Percentiles rank a stretch among this genome's conserved stretches.
These are phyloP conservation scores for Yponomeuta plumbellus DNA, from an alignment of 2,888 invertebrate species.

Conservation along the genomic window DNA sequence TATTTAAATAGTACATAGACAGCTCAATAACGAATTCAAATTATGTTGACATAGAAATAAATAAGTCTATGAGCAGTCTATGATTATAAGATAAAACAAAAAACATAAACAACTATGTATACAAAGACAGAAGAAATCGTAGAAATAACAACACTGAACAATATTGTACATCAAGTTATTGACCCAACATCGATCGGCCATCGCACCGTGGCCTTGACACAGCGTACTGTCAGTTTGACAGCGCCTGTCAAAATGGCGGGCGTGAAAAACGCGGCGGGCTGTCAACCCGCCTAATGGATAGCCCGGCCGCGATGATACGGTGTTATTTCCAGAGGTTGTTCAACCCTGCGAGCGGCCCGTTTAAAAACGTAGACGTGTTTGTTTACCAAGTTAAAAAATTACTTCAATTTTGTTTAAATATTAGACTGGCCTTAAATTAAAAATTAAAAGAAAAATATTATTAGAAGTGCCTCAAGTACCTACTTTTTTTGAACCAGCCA, in stretches of 20 bases:
- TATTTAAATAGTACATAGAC: too few relatives aligned
- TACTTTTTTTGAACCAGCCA: neutral
- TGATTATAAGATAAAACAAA: too few relatives aligned
- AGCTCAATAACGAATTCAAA: too few relatives aligned
- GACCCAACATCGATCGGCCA: neutral
- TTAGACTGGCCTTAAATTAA: neutral
- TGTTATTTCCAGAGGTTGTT: neutral
- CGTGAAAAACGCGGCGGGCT: slow-evolving; percentile 58
- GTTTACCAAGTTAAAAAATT: neutral
- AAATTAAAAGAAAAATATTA: neutral
- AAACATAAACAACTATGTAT: too few relatives aligned
- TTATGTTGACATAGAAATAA: too few relatives aligned
- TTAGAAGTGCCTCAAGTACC: neutral
- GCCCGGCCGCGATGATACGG: slow-evolving; percentile 26
- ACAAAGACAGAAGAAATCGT: too few relatives aligned
- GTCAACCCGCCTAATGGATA: slow-evolving; percentile 64
- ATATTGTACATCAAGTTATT: neutral
- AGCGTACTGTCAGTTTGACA: slow-evolving; percentile 36
- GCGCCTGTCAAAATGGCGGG: slow-evolving; percentile 43
- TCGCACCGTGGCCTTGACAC: slow-evolving; percentile 37
- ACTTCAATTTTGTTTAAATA: neutral
- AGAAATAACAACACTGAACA: neutral
- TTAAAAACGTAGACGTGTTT: neutral
- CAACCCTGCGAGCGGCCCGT: neutral
- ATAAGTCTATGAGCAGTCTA: too few relatives aligned